Base-by-base conservation (phyloP, 2,888 invertebrate genomes). In the Volucella inanis region DNA sequence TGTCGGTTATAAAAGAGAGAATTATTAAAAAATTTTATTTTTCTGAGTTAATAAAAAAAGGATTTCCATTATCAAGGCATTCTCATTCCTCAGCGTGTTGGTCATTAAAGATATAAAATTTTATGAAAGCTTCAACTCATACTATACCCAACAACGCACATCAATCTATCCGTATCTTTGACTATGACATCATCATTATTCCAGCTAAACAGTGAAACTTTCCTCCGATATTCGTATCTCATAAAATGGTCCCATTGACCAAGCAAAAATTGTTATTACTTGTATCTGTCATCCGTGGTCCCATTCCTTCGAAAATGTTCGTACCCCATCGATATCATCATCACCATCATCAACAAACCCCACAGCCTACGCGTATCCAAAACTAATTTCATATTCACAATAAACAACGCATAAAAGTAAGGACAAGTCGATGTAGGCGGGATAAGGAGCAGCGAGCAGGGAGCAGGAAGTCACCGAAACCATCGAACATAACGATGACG, bases 331-430 rank as follows among this genome's bases (percentile, higher is more conserved):
- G 18, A 2, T 49, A 18, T 49, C 57, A 52, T 57, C 39, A 14
- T 50, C 15, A 70, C 18, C 59, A 77, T 57, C 47, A 83, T 78
- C 67, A 57, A 39, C 47, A 49, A 22, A 64, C 61, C 77, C 49
- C 12, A n/a, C 41, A 14, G 49, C 49, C 31, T 18, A 59, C 43
- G 47, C 50, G 45, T 70, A 77, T 54, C 67, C 45, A 70, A 47
- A 70, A 77, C 78, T 84, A 71, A 80, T 84, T 84, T 84, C 80
- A 84, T 84, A 84, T 84, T 84, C 84, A 84, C 80, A 84, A 84
- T 75, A 80, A 71, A 80, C 68, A 79, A 75, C 84, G 52, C 22
- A 71, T 45, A 74, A 78, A 78, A 67, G 50, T 4, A 31, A 31
- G 31, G 4, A 4, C 6, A 31, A 6, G 31, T 3, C 50, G 45